Base-by-base conservation (phyloP, 2,113 vertebrate genomes). In the Mastomys natalensis region DNA sequence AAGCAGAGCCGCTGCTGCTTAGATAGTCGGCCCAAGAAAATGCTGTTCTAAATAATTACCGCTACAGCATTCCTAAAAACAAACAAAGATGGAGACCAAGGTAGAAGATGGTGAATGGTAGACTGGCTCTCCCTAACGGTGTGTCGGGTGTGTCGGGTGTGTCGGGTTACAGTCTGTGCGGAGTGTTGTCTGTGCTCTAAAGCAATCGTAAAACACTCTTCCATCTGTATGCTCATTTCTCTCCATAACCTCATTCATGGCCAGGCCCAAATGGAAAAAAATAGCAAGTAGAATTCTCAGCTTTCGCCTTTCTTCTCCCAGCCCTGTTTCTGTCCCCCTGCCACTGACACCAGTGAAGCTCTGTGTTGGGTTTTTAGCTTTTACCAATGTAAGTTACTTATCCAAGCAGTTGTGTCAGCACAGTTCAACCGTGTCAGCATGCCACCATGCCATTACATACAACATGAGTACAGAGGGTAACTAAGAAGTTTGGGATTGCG, bases 141-240 rank as follows among this genome's bases (percentile, higher is more conserved):
- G 11, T 31, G 60, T 22, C 60, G 5, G 24, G 64, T 31, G n/a
- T n/a, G n/a, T n/a, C n/a, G n/a, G 12, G 26, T 66, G 11, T 31
- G 60, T 22, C 60, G 5, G 24, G 64, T 31, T 13, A 66, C 87
- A 40, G n/a, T 86, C 58, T 77, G 37, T 45, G 64, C 84, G 29
- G 53, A 89, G n/a, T 15, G 88, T 43, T 94, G 10, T 87, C 68
- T 87, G 58, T 92, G 21, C 37, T 22, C n/a, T 85, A 92, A 96
- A 29, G 80, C 45, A 22, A 43, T 72, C 45, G 72, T 72, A 43
- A 85, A 91, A 94, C 86, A 48, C 60, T 72, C 40, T 21, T 62
- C 73, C 64, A 87, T 1, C 40, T 78, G 51, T 84, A 45, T 29
- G 72, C 26, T 77, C 31, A 9, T 92, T n/a, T 87, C 9, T 96